Base-by-base conservation (phyloP, 2,888 invertebrate genomes). In the Tenodera sinensis region DNA sequence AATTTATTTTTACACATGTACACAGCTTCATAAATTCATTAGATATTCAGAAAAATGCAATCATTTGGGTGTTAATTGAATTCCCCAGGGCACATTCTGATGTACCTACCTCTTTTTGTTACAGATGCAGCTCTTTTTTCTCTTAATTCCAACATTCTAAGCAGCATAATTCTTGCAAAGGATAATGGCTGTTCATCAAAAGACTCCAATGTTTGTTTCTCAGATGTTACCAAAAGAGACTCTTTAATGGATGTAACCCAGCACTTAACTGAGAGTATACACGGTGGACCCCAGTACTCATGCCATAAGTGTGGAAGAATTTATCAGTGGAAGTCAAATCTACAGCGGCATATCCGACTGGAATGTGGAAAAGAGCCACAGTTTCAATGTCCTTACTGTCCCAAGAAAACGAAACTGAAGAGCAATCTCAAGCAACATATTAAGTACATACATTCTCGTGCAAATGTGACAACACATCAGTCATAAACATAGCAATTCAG, bases 311-410 rank as follows among this genome's bases (percentile, higher is more conserved):
- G 90, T 83, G 82, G 84, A 81, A 85, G 89, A 28, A 34, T 71
- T 27, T 91, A 91, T 28, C 47, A 83, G 27, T 88, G 42, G 28
- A 71, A 47, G 14, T 42, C 81, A 15, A 91, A 91, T 89, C 90
- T 92, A 89, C 84, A 92, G 25, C 92, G 92, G 12, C 92, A 92
- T 89, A 90, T 91, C 88, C 91, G 91, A 82, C 92, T 92, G 87
- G 92, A 91, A 25, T 92, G 92, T 90, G 91, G 91, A 28, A 91
- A 91, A 30, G 90, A 89, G 6, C 90, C 91, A 20, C 90, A 89
- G n/a, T 90, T 90, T 71, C 89, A 89, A 54, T 91, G 91, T 83
- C 90, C 90, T 20, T 85, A 83, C 28, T 91, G 91, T 82, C 85
- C 87, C 8, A 85, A 89, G 42, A 83, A 87, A 84, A 89, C 89